Evolutionary conservation across 2,888 invertebrate genomes (phyloP).

Genomic region (Xylota sylvarum): DNA sequence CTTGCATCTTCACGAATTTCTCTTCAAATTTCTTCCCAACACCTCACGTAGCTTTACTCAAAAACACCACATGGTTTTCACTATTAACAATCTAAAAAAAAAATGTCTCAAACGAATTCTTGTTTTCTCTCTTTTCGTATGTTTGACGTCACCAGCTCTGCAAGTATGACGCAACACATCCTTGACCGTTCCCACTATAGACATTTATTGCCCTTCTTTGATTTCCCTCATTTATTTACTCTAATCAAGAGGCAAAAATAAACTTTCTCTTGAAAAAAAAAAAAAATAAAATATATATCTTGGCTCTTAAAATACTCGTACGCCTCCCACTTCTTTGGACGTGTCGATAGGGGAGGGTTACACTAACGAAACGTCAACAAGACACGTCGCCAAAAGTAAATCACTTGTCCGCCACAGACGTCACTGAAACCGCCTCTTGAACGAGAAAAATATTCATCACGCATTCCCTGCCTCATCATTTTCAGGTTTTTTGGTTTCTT

Average conservation of each 20-base stretch:
- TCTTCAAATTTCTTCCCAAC: too few relatives aligned
- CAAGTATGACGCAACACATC: constrained; percentile 17
- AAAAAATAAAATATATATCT: constrained; percentile 10
- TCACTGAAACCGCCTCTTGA: constrained; percentile 2
- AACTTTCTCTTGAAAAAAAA: constrained; percentile 35
- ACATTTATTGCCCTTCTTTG: constrained; percentile 6
- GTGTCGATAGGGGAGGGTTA: neutral
- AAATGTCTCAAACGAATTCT: neutral
- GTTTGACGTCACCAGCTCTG: neutral
- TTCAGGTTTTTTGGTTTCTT: constrained; percentile 7
- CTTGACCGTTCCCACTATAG: constrained; percentile 54
- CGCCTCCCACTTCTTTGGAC: constrained; percentile 8
- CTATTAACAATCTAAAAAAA: neutral
- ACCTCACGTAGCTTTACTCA: neutral
- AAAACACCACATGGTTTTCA: neutral
- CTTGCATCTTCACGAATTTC: too few relatives aligned
- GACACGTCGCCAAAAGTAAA: constrained; percentile 39
- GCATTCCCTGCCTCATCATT: constrained; percentile 32
- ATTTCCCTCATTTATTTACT: constrained; percentile 23
- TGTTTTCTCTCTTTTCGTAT: neutral
- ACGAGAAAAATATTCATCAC: constrained; percentile 16
- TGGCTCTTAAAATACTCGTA: constrained; percentile 8
- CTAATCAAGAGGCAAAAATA: constrained; percentile 9
- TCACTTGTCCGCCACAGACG: constrained; percentile 18
- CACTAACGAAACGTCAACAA: constrained; percentile 31